phyloP scores from a whole-genome alignment of 2,113 vertebrate species.

The Gallinago undulata region DNA sequence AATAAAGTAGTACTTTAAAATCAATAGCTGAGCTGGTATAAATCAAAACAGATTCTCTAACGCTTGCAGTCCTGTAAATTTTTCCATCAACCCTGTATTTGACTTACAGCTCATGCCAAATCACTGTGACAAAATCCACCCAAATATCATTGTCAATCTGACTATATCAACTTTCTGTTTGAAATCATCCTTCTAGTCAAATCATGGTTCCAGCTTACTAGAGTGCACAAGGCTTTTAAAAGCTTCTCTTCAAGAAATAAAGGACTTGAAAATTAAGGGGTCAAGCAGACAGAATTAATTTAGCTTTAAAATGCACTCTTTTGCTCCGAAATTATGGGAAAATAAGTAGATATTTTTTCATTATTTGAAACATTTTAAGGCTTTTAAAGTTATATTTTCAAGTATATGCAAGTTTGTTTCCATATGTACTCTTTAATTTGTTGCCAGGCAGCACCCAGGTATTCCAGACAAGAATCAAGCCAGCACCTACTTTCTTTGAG shows the following conservation, averaged over 20 bases:
- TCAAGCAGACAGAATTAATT: not conserved
- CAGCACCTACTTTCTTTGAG: not conserved
- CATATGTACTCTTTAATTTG: not conserved
- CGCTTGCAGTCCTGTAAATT: not conserved
- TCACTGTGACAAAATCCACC: not conserved
- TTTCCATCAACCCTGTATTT: not conserved
- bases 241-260: not conserved
- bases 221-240: not conserved
- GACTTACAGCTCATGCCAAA: not conserved
- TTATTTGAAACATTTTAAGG: not conserved
- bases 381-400: not conserved
- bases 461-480: not conserved
- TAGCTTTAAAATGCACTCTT: not conserved
- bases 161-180: not conserved
- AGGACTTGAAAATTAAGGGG: not conserved
- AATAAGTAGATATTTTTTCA: not conserved
- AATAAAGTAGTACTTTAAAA: not conserved
- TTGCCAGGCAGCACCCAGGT: not conserved
- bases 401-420: not conserved
- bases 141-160: not conserved
- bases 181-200: not conserved
- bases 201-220: not conserved
- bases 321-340: not conserved
- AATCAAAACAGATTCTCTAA: not conserved
- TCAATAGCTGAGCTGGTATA: not conserved